Evolutionary conservation across 1,140 invertebrate species (phyloP).

Genomic region (Choristoneura fumiferana): DNA sequence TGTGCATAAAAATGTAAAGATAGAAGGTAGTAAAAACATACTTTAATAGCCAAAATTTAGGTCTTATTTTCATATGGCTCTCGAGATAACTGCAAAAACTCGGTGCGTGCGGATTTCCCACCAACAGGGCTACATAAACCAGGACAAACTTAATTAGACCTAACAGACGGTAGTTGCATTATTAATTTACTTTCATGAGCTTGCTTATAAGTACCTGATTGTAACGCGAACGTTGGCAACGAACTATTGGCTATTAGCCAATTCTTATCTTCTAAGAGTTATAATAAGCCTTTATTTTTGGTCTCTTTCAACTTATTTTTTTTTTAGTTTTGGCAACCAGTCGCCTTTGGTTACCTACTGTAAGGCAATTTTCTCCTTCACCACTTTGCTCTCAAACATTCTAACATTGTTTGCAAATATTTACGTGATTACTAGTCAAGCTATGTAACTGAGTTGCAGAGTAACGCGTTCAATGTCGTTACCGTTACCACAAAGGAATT

Average conservation of each 20-base stretch:
- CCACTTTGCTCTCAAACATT: no score
- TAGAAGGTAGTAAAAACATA: no score
- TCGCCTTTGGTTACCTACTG: no score
- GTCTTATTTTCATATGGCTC: no score
- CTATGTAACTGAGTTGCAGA: slow-evolving; percentile 4
- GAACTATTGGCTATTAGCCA: background rate
- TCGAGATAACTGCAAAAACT: background rate
- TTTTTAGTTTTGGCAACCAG: no score
- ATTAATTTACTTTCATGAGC: background rate
- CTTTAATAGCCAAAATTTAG: no score
- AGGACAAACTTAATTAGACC: slow-evolving; percentile 3
- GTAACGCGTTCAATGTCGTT: slow-evolving; percentile 8
- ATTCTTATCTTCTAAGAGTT: background rate
- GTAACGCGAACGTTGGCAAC: no score
- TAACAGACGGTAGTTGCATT: slow-evolving; percentile 5
- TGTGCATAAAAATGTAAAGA: no score
- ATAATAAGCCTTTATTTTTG: no score
- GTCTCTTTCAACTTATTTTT: no score
- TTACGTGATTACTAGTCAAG: slow-evolving; percentile 4
- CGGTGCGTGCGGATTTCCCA: slow-evolving; percentile 2
- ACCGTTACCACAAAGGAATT: slow-evolving; percentile 13
- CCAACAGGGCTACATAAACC: background rate
- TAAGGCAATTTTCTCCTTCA: no score
- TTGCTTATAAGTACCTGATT: no score
- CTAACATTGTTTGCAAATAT: slow-evolving; percentile 9